These are phyloP conservation scores for Maniola hyperantus DNA, from an alignment of 2,888 invertebrate genomes.

Conservation along the genomic window DNA sequence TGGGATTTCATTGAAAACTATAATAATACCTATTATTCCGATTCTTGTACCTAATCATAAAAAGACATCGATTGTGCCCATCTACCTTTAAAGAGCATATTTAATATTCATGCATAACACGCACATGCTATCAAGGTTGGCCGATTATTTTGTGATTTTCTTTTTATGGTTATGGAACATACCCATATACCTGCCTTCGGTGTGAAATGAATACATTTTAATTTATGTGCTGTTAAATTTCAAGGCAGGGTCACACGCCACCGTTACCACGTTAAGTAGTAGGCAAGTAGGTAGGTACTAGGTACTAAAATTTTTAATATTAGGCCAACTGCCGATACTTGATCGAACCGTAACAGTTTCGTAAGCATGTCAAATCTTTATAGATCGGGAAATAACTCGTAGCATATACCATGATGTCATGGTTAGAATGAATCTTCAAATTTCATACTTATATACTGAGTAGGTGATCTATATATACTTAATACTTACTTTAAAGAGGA, in stretches of 20 bases:
- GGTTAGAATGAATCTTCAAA: not conserved
- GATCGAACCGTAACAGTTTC: not conserved
- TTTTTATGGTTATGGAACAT: slow-evolving; percentile 16
- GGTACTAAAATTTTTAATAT: not conserved
- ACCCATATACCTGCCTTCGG: not conserved
- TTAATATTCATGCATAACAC: slow-evolving; percentile 26
- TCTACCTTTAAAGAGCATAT: slow-evolving; percentile 6
- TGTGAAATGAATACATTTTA: not conserved
- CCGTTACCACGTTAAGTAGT: not conserved
- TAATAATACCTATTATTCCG: not conserved
- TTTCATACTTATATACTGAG: too few relatives aligned
- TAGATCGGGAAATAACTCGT: not conserved
- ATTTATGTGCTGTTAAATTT: not conserved
- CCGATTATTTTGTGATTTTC: slow-evolving; percentile 27
- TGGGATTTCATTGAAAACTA: slow-evolving; percentile 12
- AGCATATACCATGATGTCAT: slow-evolving; percentile 1
- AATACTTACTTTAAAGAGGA: too few relatives aligned
- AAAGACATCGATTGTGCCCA: slow-evolving; percentile 1
- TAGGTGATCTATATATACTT: too few relatives aligned
- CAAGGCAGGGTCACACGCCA: not conserved
- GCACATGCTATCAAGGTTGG: slow-evolving; percentile 29
- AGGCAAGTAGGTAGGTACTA: not conserved
- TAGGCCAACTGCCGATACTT: not conserved
- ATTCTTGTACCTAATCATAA: not conserved
- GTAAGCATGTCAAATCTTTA: too few relatives aligned